These are phyloP conservation scores for Bettongia penicillata DNA, from an alignment of 2,113 vertebrate species.

Conservation along the genomic window DNA sequence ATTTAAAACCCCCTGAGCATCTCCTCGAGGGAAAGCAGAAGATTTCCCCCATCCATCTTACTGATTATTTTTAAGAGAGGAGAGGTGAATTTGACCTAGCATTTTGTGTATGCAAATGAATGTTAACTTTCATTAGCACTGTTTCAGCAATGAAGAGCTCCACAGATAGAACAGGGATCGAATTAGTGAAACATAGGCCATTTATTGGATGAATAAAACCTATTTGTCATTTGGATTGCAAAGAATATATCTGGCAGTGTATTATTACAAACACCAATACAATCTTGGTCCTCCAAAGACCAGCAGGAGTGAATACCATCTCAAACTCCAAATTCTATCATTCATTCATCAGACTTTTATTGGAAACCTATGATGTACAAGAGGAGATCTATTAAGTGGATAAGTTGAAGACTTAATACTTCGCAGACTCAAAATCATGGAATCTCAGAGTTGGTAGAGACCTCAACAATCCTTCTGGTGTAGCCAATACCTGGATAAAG, in stretches of 20 bases:
- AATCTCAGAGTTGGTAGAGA: not conserved
- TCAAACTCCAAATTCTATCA: not conserved
- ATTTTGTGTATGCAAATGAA: constrained; percentile 46
- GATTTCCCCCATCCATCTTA: constrained; percentile 31
- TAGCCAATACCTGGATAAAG: not conserved
- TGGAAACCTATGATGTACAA: not conserved
- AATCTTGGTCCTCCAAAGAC: not conserved
- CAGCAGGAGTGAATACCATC: not conserved
- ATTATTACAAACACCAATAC: not conserved
- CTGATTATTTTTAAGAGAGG: constrained; percentile 53
- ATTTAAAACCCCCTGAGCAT: constrained; percentile 56
- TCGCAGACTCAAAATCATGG: not conserved
- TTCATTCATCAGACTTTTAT: not conserved
- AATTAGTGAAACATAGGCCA: constrained; percentile 8
- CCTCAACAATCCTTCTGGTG: not conserved
- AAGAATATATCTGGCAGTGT: constrained; percentile 34
- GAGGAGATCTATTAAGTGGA: not conserved
- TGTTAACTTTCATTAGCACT: constrained; percentile 48
- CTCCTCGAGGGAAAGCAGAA: constrained; percentile 20
- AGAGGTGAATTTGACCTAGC: constrained; percentile 57
- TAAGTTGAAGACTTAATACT: not conserved
- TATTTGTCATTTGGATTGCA: constrained; percentile 22
- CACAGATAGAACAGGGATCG: constrained; percentile 26
- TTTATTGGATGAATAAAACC: constrained; percentile 48
- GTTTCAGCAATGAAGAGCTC: constrained; percentile 37